These are phyloP conservation scores for Mizuhopecten yessoensis DNA, from an alignment of 1,140 invertebrate genomes.

Conservation along the genomic window DNA sequence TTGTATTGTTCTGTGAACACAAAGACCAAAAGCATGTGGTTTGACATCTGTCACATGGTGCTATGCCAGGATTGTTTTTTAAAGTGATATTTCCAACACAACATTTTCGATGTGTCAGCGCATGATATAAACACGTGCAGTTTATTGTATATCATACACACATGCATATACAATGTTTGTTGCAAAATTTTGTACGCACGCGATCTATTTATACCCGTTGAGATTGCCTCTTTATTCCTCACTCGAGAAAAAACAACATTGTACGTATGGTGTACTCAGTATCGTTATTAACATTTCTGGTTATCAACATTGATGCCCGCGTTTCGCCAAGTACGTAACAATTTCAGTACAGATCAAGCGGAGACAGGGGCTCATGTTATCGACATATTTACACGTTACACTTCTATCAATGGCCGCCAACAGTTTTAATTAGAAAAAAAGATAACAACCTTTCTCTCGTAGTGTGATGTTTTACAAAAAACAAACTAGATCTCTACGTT, in stretches of 20 bases:
- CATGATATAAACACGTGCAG: neutral
- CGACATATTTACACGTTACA: neutral
- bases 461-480: neutral
- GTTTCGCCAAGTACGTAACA: neutral
- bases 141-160: neutral
- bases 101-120: neutral
- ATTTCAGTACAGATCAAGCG: neutral
- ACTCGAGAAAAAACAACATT: neutral
- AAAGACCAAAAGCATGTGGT: too few species aligned
- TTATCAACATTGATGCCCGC: neutral
- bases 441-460: neutral
- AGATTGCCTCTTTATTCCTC: neutral
- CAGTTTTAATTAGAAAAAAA: neutral
- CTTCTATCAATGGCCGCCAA: neutral
- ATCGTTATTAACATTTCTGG: neutral
- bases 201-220: neutral
- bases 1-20: too few species aligned
- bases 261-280: neutral
- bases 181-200: neutral
- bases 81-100: too few species aligned
- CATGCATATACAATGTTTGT: too few species aligned
- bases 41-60: too few species aligned
- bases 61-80: too few species aligned
- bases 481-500: neutral
- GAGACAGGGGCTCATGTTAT: neutral